These are phyloP conservation scores for Pocota personata DNA, from an alignment of 2,888 invertebrate genomes.

Conservation along the genomic window DNA sequence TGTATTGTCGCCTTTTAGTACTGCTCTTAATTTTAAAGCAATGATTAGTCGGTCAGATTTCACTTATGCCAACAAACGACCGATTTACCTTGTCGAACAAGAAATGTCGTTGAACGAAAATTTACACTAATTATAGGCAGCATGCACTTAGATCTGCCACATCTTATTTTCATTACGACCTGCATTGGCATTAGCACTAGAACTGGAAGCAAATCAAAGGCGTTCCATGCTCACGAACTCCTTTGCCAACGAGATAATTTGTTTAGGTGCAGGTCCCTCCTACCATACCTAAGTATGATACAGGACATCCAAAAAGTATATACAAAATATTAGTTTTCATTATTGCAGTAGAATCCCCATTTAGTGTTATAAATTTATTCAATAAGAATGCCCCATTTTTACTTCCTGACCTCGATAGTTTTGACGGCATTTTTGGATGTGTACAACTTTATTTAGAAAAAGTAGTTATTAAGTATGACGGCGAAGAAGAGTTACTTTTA, in stretches of 20 bases:
- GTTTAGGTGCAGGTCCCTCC: slow-evolving; percentile 16
- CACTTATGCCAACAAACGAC: slow-evolving; percentile 24
- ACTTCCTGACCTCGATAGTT: slow-evolving; percentile 21
- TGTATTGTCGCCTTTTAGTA: slow-evolving; percentile 15
- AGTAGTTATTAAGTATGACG: no score
- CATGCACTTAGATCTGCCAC: no score
- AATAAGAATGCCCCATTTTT: slow-evolving; percentile 4
- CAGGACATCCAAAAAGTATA: neutral
- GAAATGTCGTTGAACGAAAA: no score
- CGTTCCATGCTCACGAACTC: no score
- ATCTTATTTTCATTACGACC: no score
- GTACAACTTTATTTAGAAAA: slow-evolving; percentile 19
- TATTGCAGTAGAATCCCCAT: neutral
- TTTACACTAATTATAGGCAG: no score
- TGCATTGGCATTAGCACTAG: no score
- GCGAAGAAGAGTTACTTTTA: no score
- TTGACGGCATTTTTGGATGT: slow-evolving; percentile 12
- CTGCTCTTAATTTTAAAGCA: slow-evolving; percentile 17
- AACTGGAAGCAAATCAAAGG: neutral
- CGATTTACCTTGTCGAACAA: neutral
- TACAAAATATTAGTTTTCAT: neutral
- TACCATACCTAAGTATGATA: neutral
- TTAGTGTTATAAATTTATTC: slow-evolving; percentile 1
- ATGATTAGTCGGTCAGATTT: slow-evolving; percentile 35
- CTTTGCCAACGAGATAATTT: slow-evolving; percentile 3